Evolutionary conservation across 2,888 invertebrate genomes (phyloP).

Genomic region (Anodontia alba): DNA sequence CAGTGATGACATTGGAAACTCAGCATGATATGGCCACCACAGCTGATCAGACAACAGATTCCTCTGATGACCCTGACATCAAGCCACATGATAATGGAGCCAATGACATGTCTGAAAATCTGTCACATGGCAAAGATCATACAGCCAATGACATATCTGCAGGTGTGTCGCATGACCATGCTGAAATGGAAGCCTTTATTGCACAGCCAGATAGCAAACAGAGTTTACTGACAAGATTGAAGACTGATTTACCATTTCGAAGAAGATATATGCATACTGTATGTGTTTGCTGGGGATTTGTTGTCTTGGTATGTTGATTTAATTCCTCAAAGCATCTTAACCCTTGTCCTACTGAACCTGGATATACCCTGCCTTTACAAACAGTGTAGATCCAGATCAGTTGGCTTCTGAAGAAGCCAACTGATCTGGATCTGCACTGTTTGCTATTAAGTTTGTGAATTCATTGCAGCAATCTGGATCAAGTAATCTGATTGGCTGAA

Average conservation of each 20-base stretch:
- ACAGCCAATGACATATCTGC: background rate
- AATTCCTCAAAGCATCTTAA: background rate
- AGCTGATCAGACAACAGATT: background rate
- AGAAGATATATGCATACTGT: conserved; percentile 53
- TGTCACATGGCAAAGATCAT: background rate
- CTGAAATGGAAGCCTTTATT: background rate
- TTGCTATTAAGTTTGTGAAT: no score
- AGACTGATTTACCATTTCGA: conserved; percentile 38
- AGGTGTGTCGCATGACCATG: background rate
- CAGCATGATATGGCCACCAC: background rate
- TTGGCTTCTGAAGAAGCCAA: no score
- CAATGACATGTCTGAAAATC: background rate
- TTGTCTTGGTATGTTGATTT: conserved; percentile 44
- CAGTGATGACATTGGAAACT: conserved; percentile 9
- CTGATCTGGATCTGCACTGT: no score
- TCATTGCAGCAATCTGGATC: no score
- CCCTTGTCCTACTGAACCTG: no score
- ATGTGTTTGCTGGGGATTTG: conserved; percentile 50
- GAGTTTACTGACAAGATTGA: conserved; percentile 37
- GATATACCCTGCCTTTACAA: no score
- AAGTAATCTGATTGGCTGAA: no score
- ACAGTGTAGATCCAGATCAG: no score
- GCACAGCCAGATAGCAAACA: background rate
- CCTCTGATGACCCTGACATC: background rate
- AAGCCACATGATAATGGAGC: background rate